phyloP scores from a whole-genome alignment of 1,140 invertebrate species.

The Drosophila pseudoananassae region DNA sequence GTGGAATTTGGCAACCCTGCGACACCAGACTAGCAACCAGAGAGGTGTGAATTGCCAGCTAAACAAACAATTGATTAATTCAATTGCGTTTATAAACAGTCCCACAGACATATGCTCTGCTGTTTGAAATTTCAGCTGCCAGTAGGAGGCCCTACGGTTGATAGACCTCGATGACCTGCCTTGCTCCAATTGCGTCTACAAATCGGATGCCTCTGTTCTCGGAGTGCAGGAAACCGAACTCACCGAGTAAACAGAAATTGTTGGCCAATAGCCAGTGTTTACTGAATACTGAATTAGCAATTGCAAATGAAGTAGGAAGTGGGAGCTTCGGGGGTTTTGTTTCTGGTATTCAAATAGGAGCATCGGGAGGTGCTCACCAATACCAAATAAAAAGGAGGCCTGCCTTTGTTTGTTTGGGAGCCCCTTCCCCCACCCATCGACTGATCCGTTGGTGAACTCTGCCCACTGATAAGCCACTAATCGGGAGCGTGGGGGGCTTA shows the following conservation, averaged over 20 bases:
- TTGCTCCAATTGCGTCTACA: slow-evolving; percentile 1
- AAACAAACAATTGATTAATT: slow-evolving; percentile 36
- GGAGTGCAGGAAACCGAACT: slow-evolving; percentile 28
- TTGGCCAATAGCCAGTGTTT: slow-evolving; percentile 9
- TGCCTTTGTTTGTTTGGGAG: slow-evolving; percentile 39
- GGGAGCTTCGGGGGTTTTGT: slow-evolving; percentile 13
- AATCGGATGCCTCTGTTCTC: neutral
- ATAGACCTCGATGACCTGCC: neutral
- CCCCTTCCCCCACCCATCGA: neutral
- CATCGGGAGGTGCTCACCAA: neutral
- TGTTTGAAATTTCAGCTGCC: slow-evolving; percentile 14
- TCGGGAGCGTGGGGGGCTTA: neutral
- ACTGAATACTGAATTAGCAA: slow-evolving; percentile 30
- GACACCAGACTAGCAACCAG: slow-evolving; percentile 8
- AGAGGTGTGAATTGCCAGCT: slow-evolving; percentile 32
- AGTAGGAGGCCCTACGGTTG: too few relatives aligned
- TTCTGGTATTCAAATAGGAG: slow-evolving; percentile 16
- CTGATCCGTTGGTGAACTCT: slow-evolving; percentile 26
- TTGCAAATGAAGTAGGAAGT: slow-evolving; percentile 38
- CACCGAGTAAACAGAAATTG: slow-evolving; percentile 21
- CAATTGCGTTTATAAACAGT: slow-evolving; percentile 37
- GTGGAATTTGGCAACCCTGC: slow-evolving; percentile 37
- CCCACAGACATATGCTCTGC: slow-evolving; percentile 21
- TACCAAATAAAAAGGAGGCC: slow-evolving; percentile 59
- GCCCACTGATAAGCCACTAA: slow-evolving; percentile 53